Conservation (phyloP, 2,113 vertebrate species). For the Triplophysa dalaica region DNA sequence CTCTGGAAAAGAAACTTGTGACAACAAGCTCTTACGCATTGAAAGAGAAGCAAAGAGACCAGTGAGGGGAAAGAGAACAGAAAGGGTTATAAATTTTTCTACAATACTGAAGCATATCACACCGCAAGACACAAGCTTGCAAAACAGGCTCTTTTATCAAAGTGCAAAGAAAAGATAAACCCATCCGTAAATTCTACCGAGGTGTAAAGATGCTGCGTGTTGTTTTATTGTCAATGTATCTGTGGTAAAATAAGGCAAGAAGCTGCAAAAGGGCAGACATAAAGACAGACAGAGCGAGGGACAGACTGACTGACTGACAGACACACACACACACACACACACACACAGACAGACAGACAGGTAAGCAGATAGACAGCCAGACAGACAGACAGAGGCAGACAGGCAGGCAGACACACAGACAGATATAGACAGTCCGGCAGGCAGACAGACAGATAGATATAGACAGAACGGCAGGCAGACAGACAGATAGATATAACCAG, state of each 20-base stretch:
- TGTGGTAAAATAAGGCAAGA: background rate
- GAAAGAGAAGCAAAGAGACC: conserved; percentile 39
- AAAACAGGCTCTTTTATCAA: background rate
- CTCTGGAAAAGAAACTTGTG: conserved; percentile 36
- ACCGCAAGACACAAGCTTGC: background rate
- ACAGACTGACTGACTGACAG: no score
- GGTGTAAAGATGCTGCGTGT: background rate
- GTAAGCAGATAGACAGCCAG: no score
- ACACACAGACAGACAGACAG: no score
- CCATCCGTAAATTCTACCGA: background rate
- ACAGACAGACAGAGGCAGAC: no score
- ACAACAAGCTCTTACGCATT: conserved; percentile 48
- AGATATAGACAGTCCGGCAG: no score
- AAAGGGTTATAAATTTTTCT: conserved; percentile 15
- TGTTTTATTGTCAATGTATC: background rate
- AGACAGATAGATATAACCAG: no score
- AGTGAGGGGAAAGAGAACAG: conserved; percentile 33
- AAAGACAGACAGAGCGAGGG: no score
- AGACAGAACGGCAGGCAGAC: no score
- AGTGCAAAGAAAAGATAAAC: background rate
- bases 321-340: no score
- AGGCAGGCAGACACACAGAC: no score
- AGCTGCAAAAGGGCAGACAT: no score
- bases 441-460: no score
- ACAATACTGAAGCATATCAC: conserved; percentile 11